A percentile compares a stretch with the other conserved stretches of the same genome.
These are phyloP conservation scores for Aurelia sp. DNA, from an alignment of 30 jellyfish, hydroid and myxozoan species.

Conservation along the genomic window DNA sequence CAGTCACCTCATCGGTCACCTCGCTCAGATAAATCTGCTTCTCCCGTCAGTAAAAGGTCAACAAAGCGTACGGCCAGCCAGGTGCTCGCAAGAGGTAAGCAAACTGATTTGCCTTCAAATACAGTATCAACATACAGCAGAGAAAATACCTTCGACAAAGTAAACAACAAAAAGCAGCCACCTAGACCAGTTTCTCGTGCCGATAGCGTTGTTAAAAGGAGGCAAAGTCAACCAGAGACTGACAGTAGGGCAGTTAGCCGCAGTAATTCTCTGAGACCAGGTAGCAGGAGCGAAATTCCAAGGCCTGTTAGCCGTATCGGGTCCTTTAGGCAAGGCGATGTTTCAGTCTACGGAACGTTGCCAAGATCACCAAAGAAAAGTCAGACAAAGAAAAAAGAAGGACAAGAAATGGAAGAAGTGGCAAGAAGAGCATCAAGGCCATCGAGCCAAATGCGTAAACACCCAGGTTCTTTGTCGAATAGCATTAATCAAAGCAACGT, in stretches of 20 bases:
- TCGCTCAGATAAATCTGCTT: no score
- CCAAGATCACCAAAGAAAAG: background rate
- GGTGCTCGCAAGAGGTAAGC: background rate
- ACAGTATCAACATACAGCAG: background rate
- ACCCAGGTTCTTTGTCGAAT: no score
- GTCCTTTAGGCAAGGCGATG: background rate
- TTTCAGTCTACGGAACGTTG: conserved; percentile 38
- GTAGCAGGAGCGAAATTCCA: conserved; percentile 9
- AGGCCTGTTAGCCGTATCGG: conserved; percentile 31
- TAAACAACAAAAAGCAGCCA: background rate
- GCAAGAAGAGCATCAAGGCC: no score
- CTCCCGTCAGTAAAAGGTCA: background rate
- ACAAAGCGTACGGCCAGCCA: conserved; percentile 20
- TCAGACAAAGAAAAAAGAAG: background rate
- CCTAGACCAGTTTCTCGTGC: conserved; percentile 26
- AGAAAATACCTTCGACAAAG: background rate
- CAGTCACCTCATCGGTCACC: no score
- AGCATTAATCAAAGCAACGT: no score
- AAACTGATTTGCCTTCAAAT: background rate
- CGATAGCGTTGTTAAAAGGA: conserved; percentile 10
- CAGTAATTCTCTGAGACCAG: background rate
- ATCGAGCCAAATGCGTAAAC: no score
- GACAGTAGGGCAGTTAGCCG: conserved; percentile 29
- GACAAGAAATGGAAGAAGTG: background rate
- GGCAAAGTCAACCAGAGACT: background rate